A percentile compares a stretch with the other conserved stretches of the same genome.
phyloP scores from a whole-genome alignment of 2,888 invertebrate species.

The Nomada lathburiana region DNA sequence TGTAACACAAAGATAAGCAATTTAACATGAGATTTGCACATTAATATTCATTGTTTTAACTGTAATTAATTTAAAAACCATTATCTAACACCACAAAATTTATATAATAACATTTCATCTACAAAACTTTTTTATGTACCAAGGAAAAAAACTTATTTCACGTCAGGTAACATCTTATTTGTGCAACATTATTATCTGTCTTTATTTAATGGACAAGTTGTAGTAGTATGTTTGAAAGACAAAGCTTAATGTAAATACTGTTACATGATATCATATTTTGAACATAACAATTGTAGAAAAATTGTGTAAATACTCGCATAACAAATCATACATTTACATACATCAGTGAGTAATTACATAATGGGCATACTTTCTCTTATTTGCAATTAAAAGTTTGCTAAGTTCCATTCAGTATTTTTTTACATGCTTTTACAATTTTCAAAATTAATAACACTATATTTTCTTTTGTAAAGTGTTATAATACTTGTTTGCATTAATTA shows the following conservation, averaged over 20 bases:
- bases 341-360: constrained; percentile 39
- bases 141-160: constrained; percentile 21
- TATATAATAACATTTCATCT: constrained; percentile 5
- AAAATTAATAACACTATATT: constrained; percentile 25
- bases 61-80: constrained; percentile 8
- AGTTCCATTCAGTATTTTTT: constrained; percentile 48
- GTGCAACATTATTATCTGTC: constrained; percentile 50
- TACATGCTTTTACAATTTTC: constrained; percentile 4
- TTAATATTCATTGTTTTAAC: constrained; percentile 30
- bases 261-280: constrained; percentile 27
- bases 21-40: constrained; percentile 33
- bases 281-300: constrained; percentile 57
- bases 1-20: constrained; percentile 32
- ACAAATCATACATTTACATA: constrained; percentile 55
- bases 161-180: constrained; percentile 20
- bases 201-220: constrained; percentile 45
- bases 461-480: constrained; percentile 10
- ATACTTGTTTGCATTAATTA: neutral
- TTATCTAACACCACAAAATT: constrained; percentile 12
- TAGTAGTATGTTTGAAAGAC: constrained; percentile 43
- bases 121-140: constrained; percentile 2
- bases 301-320: constrained; percentile 53
- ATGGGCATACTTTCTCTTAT: constrained; percentile 44
- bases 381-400: constrained; percentile 55
- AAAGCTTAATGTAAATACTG: constrained; percentile 42